Base-by-base conservation (phyloP, 2,888 invertebrate genomes). In the Andrena fulva region DNA sequence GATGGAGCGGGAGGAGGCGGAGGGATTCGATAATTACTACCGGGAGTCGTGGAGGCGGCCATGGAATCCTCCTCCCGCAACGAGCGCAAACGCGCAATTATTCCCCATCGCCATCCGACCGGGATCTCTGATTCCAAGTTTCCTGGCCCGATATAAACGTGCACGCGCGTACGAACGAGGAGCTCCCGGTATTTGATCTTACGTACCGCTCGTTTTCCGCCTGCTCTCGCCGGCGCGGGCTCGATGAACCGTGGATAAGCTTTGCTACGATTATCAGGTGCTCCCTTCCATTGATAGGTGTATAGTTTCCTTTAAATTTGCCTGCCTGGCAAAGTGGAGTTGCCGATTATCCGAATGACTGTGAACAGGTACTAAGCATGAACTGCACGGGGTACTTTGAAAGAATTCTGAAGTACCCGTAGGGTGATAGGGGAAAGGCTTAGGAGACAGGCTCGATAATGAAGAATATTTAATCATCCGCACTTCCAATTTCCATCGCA, bases 41-140 rank as follows among this genome's bases (percentile, higher is more conserved):
- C 93, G 93, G 93, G 93, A 94, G 94, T 94, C 93, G 89, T 90
- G 91, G 92, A 91, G 91, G 92, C 92, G 92, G 92, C 91, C 91
- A 81, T 86, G 87, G 87, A 89, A 92, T 92, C 91, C 92, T 91
- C 92, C 92, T 92, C 91, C 91, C 91, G 93, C 92, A 92, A 93
- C 89, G 89, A 91, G 92, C 91, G 92, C 92, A 93, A 93, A 92
- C 93, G 92, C 93, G 92, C 93, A 93, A 93, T 93, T 93, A 93
- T 92, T 92, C 88, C 87, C 88, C 90, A 85, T 90, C 89, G 89
- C 89, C 89, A 90, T 91, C 92, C 89, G 86, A 86, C 86, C 56
- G 87, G 89, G 90, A 92, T 92, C 91, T 91, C 88, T 83, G 91
- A 92, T 92, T 92, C 90, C 89, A 89, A 87, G 88, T 89, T 91